Evolutionary conservation across 1,140 invertebrate species (phyloP), one percentile per base, ranked within the genome.

Genomic region (Polypedilum vanderplanki): DNA sequence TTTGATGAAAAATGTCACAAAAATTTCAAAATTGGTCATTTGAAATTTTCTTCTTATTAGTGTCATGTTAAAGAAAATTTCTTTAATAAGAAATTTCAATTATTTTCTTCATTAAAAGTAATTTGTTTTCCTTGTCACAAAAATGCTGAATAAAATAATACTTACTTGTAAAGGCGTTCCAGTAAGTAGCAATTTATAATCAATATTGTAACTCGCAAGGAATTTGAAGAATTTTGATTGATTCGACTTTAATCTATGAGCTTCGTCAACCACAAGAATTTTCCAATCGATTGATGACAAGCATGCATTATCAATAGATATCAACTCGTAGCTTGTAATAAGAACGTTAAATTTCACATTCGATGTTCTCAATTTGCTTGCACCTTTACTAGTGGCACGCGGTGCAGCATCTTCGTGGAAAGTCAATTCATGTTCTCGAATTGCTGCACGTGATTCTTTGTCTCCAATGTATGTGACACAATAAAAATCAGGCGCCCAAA

Each of bases 401-500:
- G 96, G 92, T 3, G 95, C 96, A 40, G 91, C 91, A 82, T 98
- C 97, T 79, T 99, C 96, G 7, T 18, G n/a, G 82, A 98, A 99
- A 1, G 95, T 97, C 77, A 99, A 85, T 84, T 99, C 98, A 80
- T 99, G 96, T 84, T 99, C 98, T 74, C 97, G 88, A 77, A 97
- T 96, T 7, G 95, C 91, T 0, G 96, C 94, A 79, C 98, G 87
- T 75, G 94, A 96, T 81, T 99, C 98, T 84, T 99, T 99, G 83
- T 99, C 97, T 76, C 90, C 98, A 10, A 98, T 94, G 83, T 99
- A 99, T 0, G 98, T 99, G 33, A 99, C 98, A 76, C 96, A 96
- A 81, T 99, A 99, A 79, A 99, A 95, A 82, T 99, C 98, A 1
- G 98, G 98, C n/a, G 97, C 97, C 98, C 98, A 99, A 17, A 96